Base-by-base conservation (phyloP, 2,888 invertebrate species). In the Athalia cordata region DNA sequence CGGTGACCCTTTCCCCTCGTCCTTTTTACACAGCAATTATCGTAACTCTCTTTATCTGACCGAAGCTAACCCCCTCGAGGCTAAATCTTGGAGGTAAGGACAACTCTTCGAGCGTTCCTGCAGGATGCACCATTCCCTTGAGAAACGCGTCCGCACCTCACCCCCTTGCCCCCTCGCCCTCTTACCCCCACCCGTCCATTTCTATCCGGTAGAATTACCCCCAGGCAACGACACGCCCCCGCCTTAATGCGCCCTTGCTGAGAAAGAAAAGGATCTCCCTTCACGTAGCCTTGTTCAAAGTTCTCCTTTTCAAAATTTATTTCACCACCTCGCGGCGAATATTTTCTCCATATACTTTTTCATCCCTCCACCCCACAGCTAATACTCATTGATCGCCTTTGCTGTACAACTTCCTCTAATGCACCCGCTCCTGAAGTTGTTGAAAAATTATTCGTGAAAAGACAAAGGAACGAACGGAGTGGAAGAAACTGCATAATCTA, bases 21-120 rank as follows among this genome's bases (percentile, higher is more conserved):
- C 29, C 66, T 82, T 81, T 84, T 82, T 83, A 82, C 82, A 77
- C 76, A 80, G 83, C 85, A 86, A 86, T 86, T 86, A 86, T 82
- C 86, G 86, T 86, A 86, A 86, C 85, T 86, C 86, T 85, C 86
- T 86, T 86, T 86, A 86, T 86, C 86, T 85, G 77, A 77, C 65
- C 78, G 45, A 43, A 29, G 52, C 11, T 29, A 50, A 78, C 13
- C 62, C 62, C 47, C 64, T 45, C 59, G 62, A 62, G 74, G 78
- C n/a, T 65, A 55, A 78, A 62, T 74, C 78, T 74, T 74, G 61
- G 45, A 72, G 43, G 55, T 55, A 45, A 7, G 78, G 29, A 64
- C 52, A n/a, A 64, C 74, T 74, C 78, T 47, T 52, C 76, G 45
- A 62, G 15, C 50, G 13, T 29, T 62, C 75, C 29, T 29, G 29